phyloP scores from a whole-genome alignment of 2,888 invertebrate genomes.

The Dicyrtomina minuta region DNA sequence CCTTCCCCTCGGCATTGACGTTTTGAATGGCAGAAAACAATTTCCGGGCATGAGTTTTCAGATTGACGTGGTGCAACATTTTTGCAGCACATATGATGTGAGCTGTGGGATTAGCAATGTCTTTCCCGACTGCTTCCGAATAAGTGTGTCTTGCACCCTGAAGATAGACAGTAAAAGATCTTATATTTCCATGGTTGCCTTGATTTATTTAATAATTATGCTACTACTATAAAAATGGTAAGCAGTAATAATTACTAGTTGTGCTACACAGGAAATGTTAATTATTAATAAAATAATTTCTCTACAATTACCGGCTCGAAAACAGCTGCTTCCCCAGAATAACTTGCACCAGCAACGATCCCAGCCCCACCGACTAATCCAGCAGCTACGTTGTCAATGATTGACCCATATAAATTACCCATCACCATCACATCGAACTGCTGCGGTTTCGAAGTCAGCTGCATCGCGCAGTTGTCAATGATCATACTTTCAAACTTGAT shows the following conservation, averaged over 20 bases:
- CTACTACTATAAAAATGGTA: background rate
- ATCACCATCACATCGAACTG: conserved; percentile 97
- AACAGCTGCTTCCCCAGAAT: conserved; percentile 88
- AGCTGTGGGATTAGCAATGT: conserved; percentile 97
- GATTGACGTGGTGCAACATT: conserved; percentile 87
- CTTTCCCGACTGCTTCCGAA: conserved; percentile 88
- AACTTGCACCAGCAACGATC: conserved; percentile 94
- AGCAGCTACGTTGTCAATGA: conserved; percentile 93
- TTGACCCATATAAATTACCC: conserved; percentile 97
- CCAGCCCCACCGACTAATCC: conserved; percentile 96
- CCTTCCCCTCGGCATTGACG: conserved; percentile 82
- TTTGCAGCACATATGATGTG: conserved; percentile 91
- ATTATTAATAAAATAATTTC: no score
- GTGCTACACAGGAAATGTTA: no score
- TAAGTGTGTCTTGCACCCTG: conserved; percentile 97
- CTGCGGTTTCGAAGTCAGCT: conserved; percentile 94
- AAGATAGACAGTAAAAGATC: no score
- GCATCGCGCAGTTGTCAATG: conserved; percentile 91
- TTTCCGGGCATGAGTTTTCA: conserved; percentile 78
- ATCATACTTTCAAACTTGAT: conserved; percentile 97
- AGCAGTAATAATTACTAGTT: conserved; percentile 54
- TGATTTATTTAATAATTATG: conserved; percentile 20
- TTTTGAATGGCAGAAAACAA: conserved; percentile 81
- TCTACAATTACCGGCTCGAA: conserved; percentile 97
- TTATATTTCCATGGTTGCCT: no score